These are phyloP conservation scores for Brachionus plicatilis DNA, from an alignment of 1,140 invertebrate genomes.

Conservation along the genomic window DNA sequence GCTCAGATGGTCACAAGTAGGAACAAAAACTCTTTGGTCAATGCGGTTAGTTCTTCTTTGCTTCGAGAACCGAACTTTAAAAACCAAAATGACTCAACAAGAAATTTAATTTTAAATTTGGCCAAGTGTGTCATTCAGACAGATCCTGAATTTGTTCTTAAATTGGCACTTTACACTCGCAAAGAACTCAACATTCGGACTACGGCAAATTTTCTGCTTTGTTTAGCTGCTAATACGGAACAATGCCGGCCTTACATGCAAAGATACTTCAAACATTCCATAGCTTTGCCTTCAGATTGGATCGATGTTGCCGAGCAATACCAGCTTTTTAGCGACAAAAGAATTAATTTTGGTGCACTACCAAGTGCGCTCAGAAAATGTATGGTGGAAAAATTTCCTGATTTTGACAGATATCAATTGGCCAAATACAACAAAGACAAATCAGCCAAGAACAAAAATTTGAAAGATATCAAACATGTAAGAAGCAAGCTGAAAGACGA, in stretches of 20 bases:
- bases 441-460: constrained; percentile 47
- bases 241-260: constrained; percentile 52
- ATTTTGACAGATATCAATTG: constrained; percentile 58
- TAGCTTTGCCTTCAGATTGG: constrained; percentile 58
- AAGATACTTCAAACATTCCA: constrained; percentile 53
- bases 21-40: neutral
- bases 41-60: constrained; percentile 45
- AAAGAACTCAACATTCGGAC: constrained; percentile 57
- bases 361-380: constrained; percentile 53
- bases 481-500: constrained; percentile 34
- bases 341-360: constrained; percentile 49
- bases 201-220: constrained; percentile 57
- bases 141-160: constrained; percentile 58
- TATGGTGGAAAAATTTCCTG: constrained; percentile 55
- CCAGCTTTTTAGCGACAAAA: constrained; percentile 51
- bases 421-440: constrained; percentile 56
- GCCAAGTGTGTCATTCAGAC: constrained; percentile 46
- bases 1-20: neutral
- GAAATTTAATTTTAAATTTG: constrained; percentile 45
- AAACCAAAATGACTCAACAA: constrained; percentile 45
- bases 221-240: constrained; percentile 50
- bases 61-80: constrained; percentile 53
- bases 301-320: constrained; percentile 58
- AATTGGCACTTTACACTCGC: constrained; percentile 57
- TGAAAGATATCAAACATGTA: constrained; percentile 12